Conservation (phyloP, 2,113 vertebrate genomes). For the Melanostigma gelatinosum region DNA sequence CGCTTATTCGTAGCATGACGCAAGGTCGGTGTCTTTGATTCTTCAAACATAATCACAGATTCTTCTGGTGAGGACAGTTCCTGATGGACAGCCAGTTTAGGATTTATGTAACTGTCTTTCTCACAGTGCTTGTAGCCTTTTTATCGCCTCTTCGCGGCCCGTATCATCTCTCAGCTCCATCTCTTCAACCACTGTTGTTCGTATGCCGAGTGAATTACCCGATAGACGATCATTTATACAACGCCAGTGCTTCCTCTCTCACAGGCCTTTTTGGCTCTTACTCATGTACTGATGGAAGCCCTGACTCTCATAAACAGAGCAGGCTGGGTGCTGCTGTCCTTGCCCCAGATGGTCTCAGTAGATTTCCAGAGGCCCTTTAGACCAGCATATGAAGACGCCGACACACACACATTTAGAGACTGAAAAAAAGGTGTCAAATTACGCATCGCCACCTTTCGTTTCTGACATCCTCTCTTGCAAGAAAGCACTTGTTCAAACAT, state of each 20-base stretch:
- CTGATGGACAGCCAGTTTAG: neutral
- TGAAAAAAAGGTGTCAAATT: conserved; percentile 13
- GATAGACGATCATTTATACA: neutral
- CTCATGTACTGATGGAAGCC: conserved; percentile 7
- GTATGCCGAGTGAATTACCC: neutral
- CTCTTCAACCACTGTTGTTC: conserved; percentile 3
- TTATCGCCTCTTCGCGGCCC: neutral
- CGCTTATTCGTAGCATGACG: neutral
- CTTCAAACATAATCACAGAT: neutral
- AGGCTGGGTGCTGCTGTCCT: neutral
- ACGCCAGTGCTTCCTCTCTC: neutral
- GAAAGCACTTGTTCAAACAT: conserved; percentile 37
- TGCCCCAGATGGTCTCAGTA: neutral
- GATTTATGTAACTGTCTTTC: conserved; percentile 6
- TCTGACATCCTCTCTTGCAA: conserved; percentile 21
- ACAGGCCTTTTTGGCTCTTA: neutral
- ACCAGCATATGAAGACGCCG: neutral
- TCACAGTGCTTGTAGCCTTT: neutral
- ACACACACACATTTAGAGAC: neutral
- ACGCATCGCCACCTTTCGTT: conserved; percentile 27
- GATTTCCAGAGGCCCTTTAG: neutral
- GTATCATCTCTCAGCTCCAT: neutral
- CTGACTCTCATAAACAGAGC: conserved; percentile 1
- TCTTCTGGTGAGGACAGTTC: neutral
- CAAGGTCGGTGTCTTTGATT: neutral